phyloP scores from a whole-genome alignment of 2,113 vertebrate species.

The Gavialis gangeticus region DNA sequence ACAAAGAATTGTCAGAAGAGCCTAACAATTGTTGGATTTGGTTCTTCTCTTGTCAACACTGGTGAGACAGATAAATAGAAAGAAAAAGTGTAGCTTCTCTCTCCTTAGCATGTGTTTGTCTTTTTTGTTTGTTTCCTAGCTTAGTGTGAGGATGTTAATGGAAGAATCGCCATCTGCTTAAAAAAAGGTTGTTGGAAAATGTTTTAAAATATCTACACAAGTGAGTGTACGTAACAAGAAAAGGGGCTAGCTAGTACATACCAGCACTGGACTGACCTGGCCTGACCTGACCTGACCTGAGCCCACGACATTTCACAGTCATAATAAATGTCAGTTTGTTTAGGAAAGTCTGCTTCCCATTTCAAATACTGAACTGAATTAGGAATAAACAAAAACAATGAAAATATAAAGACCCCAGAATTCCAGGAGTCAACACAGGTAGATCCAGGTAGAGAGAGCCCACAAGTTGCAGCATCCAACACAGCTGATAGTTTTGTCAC shows the following conservation, averaged over 20 bases:
- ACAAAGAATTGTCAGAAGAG: background rate
- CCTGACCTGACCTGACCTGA: too few species aligned
- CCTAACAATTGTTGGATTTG: background rate
- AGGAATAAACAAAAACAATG: background rate
- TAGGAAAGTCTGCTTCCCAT: accelerated
- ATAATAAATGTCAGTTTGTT: background rate
- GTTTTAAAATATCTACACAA: accelerated
- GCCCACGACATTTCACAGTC: background rate
- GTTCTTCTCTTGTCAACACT: background rate
- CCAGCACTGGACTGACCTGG: too few species aligned
- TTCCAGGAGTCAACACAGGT: accelerated
- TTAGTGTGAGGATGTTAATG: background rate
- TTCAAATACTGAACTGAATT: background rate
- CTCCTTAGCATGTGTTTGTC: background rate
- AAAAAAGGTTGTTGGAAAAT: background rate
- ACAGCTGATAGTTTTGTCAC: background rate
- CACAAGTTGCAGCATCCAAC: background rate
- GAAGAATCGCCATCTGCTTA: background rate
- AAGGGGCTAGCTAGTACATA: too few species aligned
- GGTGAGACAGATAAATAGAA: background rate
- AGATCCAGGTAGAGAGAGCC: accelerated
- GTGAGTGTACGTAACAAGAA: accelerated
- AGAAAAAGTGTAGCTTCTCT: background rate
- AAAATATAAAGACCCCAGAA: background rate
- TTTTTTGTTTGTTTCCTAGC: background rate